A percentile compares a stretch with the other conserved stretches of the same genome.
Evolutionary conservation across 2,113 vertebrate species (phyloP).

Genomic region (Oreochromis aureus): DNA sequence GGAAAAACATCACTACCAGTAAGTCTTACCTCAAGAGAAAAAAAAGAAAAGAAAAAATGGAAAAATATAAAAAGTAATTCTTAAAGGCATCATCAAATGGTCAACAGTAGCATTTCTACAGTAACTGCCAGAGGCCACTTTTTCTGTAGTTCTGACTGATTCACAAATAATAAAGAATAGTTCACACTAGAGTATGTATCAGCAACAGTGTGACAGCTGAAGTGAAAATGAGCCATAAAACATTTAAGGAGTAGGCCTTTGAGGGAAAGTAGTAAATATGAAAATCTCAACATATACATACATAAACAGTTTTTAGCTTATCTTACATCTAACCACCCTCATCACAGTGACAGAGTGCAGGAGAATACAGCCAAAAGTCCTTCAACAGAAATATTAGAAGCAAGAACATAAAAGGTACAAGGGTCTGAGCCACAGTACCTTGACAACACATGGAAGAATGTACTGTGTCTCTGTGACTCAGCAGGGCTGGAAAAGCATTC

Average conservation of each 20-base stretch:
- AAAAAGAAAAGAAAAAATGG: neutral
- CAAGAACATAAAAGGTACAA: neutral
- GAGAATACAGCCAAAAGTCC: neutral
- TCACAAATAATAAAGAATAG: neutral
- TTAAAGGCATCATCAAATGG: slow-evolving; percentile 9
- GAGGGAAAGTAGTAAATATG: neutral
- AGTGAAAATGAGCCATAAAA: neutral
- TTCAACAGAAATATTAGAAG: neutral
- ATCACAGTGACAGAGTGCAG: neutral
- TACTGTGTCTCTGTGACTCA: slow-evolving; percentile 6
- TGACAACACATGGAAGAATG: neutral
- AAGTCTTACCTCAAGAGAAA: slow-evolving; percentile 44
- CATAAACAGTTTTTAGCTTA: neutral
- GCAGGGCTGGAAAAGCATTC: neutral
- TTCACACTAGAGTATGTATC: neutral
- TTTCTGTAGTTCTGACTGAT: neutral
- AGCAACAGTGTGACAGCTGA: neutral
- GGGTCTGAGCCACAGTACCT: neutral
- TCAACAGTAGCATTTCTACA: neutral
- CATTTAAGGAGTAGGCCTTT: neutral
- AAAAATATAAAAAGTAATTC: slow-evolving; percentile 13
- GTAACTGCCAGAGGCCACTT: neutral
- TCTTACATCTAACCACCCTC: neutral
- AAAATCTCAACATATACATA: neutral
- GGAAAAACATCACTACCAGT: slow-evolving; percentile 60